A percentile compares a stretch with the other conserved stretches of the same genome.
phyloP scores from a whole-genome alignment of 2,113 vertebrate genomes.

The Theristicus caerulescens region DNA sequence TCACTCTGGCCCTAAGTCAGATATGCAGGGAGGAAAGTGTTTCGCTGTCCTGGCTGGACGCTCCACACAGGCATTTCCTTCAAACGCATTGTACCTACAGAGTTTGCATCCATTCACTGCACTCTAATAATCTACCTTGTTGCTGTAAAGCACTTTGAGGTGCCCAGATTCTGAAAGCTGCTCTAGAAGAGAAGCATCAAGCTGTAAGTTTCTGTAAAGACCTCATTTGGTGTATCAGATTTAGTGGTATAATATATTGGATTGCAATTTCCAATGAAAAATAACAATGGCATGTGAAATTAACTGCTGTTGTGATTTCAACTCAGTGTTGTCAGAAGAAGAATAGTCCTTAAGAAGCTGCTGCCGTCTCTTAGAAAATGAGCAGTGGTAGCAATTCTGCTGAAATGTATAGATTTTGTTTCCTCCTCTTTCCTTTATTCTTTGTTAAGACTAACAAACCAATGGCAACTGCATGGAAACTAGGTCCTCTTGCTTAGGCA shows the following conservation, averaged over 20 bases:
- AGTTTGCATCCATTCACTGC: not conserved
- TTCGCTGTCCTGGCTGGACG: not conserved
- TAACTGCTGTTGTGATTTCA: slow-evolving; percentile 9
- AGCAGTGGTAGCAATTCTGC: not conserved
- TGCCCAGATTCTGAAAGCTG: not conserved
- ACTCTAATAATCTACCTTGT: not conserved
- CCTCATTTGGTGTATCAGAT: not conserved
- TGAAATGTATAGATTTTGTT: slow-evolving; percentile 7
- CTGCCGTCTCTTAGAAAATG: not conserved
- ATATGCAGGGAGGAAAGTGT: not conserved
- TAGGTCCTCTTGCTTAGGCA: not conserved
- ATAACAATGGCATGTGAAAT: not conserved
- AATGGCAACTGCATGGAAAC: not conserved
- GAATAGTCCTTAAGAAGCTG: not conserved
- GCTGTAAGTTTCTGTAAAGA: not conserved
- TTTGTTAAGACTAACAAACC: not conserved
- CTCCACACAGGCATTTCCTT: not conserved
- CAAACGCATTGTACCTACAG: not conserved
- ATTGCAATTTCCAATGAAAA: slow-evolving; percentile 1
- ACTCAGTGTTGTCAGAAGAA: not conserved
- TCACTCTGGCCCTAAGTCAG: not conserved
- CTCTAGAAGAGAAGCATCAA: not conserved
- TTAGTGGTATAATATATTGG: not conserved
- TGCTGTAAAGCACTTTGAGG: not conserved
- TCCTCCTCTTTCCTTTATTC: not conserved